These are phyloP conservation scores for fruit fly (Drosophila melanogaster) DNA, from an alignment of 1,140 invertebrate species.

Conservation along the genomic window Release_6_plus_ISO1_MT NT_033777.3:15713501-15714000, in stretches of 20 bases:
- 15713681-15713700: no score
- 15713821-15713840: conserved; percentile 29
- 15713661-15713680: no score
- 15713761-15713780: not conserved
- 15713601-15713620: no score
- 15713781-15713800: not conserved
- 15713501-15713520: conserved; percentile 42
- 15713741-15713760: not conserved
- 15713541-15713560: conserved; percentile 1
- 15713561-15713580: not conserved
- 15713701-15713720: not conserved
- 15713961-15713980: conserved; percentile 43
- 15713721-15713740: not conserved
- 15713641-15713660: no score
- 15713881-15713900: conserved; percentile 59
- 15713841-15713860: conserved; percentile 44
- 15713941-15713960: conserved; percentile 22
- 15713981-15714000: conserved; percentile 13
- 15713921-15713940: conserved; percentile 55
- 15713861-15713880: conserved; percentile 27
- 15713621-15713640: no score
- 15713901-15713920: conserved; percentile 57
- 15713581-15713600: no score
- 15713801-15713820: conserved; percentile 18
- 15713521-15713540: conserved; percentile 24